Base-by-base conservation (phyloP, 2,797 vertebrate genomes). In the Lates japonicus region DNA sequence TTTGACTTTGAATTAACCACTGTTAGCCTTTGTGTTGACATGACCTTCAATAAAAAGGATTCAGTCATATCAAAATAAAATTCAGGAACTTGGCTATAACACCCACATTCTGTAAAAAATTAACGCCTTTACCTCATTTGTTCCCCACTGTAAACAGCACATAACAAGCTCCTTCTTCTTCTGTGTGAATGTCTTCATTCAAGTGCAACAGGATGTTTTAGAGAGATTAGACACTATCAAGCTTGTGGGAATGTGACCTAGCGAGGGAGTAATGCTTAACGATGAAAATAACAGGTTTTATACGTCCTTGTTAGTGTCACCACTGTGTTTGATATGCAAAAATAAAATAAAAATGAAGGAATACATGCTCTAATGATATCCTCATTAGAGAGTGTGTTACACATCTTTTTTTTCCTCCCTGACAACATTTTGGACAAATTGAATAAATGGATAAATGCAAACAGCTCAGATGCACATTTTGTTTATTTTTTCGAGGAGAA, bases 401-500 rank as follows among this genome's bases (percentile, higher is more conserved):
- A 64, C 55, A 8, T 3, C 0, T 25, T 31, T 33, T 31, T 33
- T 37, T 68, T 52, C 60, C 52, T 37, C 39, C 37, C 7, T 46
- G 8, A 33, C 3, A 67, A 69, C 2, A 51, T 54, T 63, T 39
- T 58, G 22, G 0, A 61, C 41, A 41, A 69, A 59, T 19, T 33
- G 2, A 67, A 75, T 33, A 57, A 64, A 59, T 8, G 2, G 60
- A 65, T 58, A 14, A 49, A 73, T 25, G 8, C 31, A 82, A 66
- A 71, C 25, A 4, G 8, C 41, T 86, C 17, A 73, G 35, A 71
- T 7, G 25, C 3, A 72, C 2, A 33, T 75, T 12, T 37, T 59
- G 37, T 91, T 92, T 88, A 89, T 91, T 91, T 78, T 39, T 49
- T 37, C 37, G 4, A 33, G 57, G 61, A 87, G 5, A 83, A 64